Conservation (phyloP, 1,140 invertebrate genomes). For the Ceratoteleas bidentatus region DNA sequence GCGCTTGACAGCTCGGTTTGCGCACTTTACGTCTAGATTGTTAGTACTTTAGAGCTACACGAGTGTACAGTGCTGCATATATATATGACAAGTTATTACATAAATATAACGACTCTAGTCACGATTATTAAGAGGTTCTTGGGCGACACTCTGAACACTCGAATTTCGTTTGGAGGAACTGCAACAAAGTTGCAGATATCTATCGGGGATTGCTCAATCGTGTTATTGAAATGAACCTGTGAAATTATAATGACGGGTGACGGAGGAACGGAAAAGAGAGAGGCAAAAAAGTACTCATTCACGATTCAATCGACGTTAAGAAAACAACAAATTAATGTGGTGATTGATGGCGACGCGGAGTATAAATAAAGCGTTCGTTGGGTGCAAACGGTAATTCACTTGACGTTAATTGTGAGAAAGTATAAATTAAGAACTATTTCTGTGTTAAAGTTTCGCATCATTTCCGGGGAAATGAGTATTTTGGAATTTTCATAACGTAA, state of each 20-base stretch:
- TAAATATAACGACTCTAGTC: conserved; percentile 56
- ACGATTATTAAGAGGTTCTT: conserved; percentile 37
- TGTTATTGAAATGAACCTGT: conserved; percentile 31
- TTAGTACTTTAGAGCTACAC: conserved; percentile 55
- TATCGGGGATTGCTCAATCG: conserved; percentile 36
- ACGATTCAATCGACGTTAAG: conserved; percentile 16
- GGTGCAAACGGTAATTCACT: not conserved
- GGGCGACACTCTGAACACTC: conserved; percentile 8
- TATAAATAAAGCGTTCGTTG: too few relatives aligned
- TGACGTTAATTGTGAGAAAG: not conserved
- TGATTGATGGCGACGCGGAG: too few relatives aligned
- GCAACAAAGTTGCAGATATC: conserved; percentile 29
- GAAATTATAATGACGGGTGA: not conserved
- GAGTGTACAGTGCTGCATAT: conserved; percentile 55
- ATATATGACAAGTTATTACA: conserved; percentile 50
- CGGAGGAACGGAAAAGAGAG: not conserved
- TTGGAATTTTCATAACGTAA: too few relatives aligned
- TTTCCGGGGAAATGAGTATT: too few relatives aligned
- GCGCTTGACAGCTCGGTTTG: conserved; percentile 49
- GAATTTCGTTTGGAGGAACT: conserved; percentile 27
- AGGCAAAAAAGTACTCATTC: not conserved
- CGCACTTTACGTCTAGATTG: conserved; percentile 51
- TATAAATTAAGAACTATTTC: too few relatives aligned
- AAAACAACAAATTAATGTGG: conserved; percentile 10
- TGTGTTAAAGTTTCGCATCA: too few relatives aligned